phyloP scores from a whole-genome alignment of 2,888 invertebrate species.

The Myopa tessellatipennis region DNA sequence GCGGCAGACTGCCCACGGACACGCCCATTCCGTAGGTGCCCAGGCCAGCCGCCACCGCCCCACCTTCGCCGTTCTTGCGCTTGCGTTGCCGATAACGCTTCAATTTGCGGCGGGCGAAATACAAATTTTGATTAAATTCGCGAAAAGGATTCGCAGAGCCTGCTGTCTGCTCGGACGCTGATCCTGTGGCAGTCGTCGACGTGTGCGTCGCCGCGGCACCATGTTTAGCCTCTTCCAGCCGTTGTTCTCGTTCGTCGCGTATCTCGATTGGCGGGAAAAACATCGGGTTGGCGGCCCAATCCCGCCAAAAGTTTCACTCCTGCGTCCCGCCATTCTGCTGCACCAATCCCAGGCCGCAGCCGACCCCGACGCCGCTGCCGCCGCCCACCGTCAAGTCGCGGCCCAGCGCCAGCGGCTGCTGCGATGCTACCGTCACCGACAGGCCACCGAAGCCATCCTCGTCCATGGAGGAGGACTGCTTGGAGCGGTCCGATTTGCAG shows the following conservation, averaged over 20 bases:
- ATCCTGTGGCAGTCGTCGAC: constrained; percentile 11
- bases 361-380: constrained; percentile 13
- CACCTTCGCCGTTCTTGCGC: constrained; percentile 38
- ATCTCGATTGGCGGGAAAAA: constrained; percentile 62
- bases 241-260: constrained; percentile 48
- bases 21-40: constrained; percentile 40
- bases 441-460: constrained; percentile 69
- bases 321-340: constrained; percentile 79
- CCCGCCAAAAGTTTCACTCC: constrained; percentile 74
- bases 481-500: constrained; percentile 75
- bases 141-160: constrained; percentile 51
- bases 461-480: constrained; percentile 71
- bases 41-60: constrained; percentile 14
- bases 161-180: background rate
- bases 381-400: constrained; percentile 43
- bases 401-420: constrained; percentile 52
- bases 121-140: constrained; percentile 65
- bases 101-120: constrained; percentile 62
- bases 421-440: background rate
- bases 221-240: constrained; percentile 48
- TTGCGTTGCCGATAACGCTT: constrained; percentile 61
- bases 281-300: constrained; percentile 68
- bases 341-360: constrained; percentile 57
- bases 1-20: constrained; percentile 27
- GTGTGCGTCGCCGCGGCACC: constrained; percentile 17